A percentile compares a stretch with the other conserved stretches of the same genome.
These are phyloP conservation scores for Dasypolia templi DNA, from an alignment of 2,888 invertebrate species.

Conservation along the genomic window DNA sequence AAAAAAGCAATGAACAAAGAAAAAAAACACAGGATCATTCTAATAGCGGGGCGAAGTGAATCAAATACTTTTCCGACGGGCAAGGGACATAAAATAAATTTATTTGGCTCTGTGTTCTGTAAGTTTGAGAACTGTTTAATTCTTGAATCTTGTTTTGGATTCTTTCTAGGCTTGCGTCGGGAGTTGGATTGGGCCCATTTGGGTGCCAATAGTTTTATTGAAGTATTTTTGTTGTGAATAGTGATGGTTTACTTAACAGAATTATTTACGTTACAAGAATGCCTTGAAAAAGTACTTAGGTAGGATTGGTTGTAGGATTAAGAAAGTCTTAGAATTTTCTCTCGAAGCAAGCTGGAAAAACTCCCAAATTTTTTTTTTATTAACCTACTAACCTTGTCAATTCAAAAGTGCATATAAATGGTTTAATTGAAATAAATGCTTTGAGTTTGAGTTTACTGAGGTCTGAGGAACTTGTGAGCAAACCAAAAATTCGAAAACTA, in stretches of 20 bases:
- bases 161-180: conserved; percentile 49
- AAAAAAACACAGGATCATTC: conserved; percentile 83
- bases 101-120: conserved; percentile 77
- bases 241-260: not conserved
- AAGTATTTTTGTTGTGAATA: conserved; percentile 18
- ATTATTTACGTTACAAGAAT: not conserved
- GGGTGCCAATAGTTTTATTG: conserved; percentile 65
- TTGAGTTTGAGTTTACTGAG: no score
- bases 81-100: conserved; percentile 74
- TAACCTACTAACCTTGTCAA: no score
- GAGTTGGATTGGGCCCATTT: conserved; percentile 59
- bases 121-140: conserved; percentile 75
- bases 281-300: not conserved
- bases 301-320: no score
- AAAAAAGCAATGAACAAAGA: conserved; percentile 76
- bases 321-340: no score
- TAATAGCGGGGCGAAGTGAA: conserved; percentile 78
- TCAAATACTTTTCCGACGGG: conserved; percentile 81
- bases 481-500: no score
- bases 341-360: no score
- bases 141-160: conserved; percentile 67
- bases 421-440: no score
- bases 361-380: no score
- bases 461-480: no score
- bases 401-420: no score